Conservation (phyloP, 2,113 vertebrate species). For the Antidorcas marsupialis region DNA sequence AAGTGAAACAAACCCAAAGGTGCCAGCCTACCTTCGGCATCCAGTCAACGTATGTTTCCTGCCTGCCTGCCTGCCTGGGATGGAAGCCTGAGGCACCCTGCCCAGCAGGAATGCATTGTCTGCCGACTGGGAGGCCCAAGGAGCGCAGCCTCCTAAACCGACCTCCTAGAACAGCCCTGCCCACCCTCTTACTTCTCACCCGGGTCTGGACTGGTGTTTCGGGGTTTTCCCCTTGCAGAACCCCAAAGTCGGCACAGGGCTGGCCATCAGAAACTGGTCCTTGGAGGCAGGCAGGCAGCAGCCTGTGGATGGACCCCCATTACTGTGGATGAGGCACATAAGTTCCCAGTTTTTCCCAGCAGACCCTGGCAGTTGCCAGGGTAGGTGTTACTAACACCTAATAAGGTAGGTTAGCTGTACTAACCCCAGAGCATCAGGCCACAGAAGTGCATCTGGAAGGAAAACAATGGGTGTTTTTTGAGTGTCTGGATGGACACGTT, state of each 20-base stretch:
- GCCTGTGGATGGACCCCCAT: slow-evolving; percentile 25
- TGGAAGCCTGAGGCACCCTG: neutral
- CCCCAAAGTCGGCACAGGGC: slow-evolving; percentile 25
- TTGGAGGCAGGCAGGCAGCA: neutral
- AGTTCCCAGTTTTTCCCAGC: neutral
- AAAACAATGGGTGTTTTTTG: neutral
- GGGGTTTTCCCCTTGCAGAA: neutral
- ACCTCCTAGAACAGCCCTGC: neutral
- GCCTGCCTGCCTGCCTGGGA: neutral
- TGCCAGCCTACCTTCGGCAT: neutral
- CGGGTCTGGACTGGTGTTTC: neutral
- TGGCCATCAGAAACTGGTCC: slow-evolving; percentile 36
- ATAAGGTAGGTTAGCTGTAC: neutral
- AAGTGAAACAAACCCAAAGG: neutral
- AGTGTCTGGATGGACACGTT: neutral
- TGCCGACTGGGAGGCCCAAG: neutral
- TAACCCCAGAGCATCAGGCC: neutral
- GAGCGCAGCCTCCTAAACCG: neutral
- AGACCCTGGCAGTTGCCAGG: neutral
- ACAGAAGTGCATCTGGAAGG: neutral
- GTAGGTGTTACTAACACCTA: neutral
- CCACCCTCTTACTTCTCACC: neutral
- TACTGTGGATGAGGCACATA: neutral
- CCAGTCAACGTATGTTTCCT: neutral
- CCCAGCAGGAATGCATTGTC: slow-evolving; percentile 49